These are phyloP conservation scores for Dione vanillae DNA, from an alignment of 2,888 invertebrate species.

Conservation along the genomic window DNA sequence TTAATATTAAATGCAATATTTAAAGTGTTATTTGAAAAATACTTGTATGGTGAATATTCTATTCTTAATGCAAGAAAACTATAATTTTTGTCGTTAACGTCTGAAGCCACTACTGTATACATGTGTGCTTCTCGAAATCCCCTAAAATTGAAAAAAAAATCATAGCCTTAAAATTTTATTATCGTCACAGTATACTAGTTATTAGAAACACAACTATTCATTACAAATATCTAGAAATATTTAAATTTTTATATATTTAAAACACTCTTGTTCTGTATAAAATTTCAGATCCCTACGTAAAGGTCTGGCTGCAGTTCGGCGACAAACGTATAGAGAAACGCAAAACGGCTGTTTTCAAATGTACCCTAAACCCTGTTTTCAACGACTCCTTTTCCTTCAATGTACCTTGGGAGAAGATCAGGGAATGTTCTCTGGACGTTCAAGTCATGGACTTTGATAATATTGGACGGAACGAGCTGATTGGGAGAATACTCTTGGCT, in stretches of 20 bases:
- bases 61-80: no score
- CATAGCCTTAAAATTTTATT: no score
- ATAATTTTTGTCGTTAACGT: no score
- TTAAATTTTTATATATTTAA: neutral
- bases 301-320: slow-evolving; percentile 98
- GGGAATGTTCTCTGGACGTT: slow-evolving; percentile 96
- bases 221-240: no score
- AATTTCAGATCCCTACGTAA: slow-evolving; percentile 97
- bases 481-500: slow-evolving; percentile 95
- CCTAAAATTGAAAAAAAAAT: no score
- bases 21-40: no score
- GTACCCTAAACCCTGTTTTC: slow-evolving; percentile 97
- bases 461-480: slow-evolving; percentile 96
- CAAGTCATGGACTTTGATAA: slow-evolving; percentile 98
- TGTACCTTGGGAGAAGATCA: slow-evolving; percentile 98
- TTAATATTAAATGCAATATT: no score
- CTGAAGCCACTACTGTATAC: no score
- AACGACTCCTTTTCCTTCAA: slow-evolving; percentile 98
- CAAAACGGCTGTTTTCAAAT: slow-evolving; percentile 97
- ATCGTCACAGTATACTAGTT: no score
- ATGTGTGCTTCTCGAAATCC: no score
- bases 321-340: slow-evolving; percentile 97
- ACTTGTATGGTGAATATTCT: no score
- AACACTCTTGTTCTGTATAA: neutral
- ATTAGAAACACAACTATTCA: no score